Percentiles rank a stretch among this genome's conserved stretches.
phyloP scores from a whole-genome alignment of 92 coral and sea anemone genomes.

The Phymanthus crucifer region DNA sequence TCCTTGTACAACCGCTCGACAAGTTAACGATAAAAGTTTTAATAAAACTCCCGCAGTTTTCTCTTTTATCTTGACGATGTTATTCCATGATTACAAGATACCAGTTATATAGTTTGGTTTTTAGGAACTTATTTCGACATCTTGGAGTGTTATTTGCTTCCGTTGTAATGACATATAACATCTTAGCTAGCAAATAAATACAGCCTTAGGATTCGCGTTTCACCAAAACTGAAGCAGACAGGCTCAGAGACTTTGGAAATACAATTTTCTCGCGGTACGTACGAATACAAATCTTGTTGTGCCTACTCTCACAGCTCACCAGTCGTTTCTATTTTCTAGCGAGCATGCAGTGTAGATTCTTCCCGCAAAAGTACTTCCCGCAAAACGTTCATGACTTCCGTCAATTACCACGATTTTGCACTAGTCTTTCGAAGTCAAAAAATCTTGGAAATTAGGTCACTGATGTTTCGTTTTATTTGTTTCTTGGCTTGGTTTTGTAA shows the following conservation, averaged over 20 bases:
- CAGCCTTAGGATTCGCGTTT: background rate
- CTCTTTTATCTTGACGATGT: background rate
- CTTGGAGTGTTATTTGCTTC: background rate
- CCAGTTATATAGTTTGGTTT: background rate
- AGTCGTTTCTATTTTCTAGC: too few species aligned
- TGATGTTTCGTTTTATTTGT: too few species aligned
- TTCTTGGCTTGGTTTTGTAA: too few species aligned
- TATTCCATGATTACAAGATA: conserved; percentile 7
- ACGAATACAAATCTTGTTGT: background rate
- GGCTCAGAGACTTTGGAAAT: background rate
- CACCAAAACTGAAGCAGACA: background rate
- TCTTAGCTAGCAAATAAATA: background rate
- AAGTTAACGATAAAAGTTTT: background rate
- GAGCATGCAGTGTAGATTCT: too few species aligned
- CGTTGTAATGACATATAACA: background rate
- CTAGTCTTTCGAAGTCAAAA: too few species aligned
- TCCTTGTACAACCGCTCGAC: background rate
- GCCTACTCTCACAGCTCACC: too few species aligned
- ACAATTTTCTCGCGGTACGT: background rate
- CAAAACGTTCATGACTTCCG: too few species aligned
- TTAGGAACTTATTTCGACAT: background rate
- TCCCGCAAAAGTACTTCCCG: too few species aligned
- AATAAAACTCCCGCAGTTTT: background rate
- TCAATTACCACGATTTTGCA: too few species aligned
- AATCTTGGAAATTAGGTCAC: too few species aligned